These are phyloP conservation scores for Gonatopus flavifemur DNA, from an alignment of 1,140 invertebrate species.

Conservation along the genomic window DNA sequence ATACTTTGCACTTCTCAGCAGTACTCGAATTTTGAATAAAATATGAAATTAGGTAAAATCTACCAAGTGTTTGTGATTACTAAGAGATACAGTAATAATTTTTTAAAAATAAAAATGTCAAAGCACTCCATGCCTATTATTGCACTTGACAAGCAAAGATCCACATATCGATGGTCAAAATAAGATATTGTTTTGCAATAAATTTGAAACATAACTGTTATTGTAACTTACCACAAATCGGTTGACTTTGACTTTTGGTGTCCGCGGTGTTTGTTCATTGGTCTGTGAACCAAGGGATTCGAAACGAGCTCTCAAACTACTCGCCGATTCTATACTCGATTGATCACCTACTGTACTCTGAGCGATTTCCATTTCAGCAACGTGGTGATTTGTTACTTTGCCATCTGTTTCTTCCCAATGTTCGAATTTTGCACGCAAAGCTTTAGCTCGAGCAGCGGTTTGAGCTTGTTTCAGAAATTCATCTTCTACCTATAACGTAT, in stretches of 20 bases:
- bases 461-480: constrained; percentile 71
- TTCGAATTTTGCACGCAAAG: constrained; percentile 88
- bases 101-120: too few species aligned
- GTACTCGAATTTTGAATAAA: too few species aligned
- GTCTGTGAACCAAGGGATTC: constrained; percentile 72
- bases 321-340: constrained; percentile 74
- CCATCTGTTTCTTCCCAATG: constrained; percentile 80
- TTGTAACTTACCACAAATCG: constrained; percentile 78
- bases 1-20: too few species aligned
- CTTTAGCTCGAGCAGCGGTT: constrained; percentile 79
- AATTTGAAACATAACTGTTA: too few species aligned
- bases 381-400: constrained; percentile 44
- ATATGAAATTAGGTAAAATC: too few species aligned
- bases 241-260: constrained; percentile 72
- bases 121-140: too few species aligned
- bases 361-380: constrained; percentile 57
- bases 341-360: constrained; percentile 59
- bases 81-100: too few species aligned
- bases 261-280: constrained; percentile 55
- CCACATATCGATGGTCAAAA: too few species aligned
- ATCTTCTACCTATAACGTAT: constrained; percentile 58
- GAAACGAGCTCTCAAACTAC: constrained; percentile 78
- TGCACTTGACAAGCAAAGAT: too few species aligned
- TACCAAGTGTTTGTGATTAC: too few species aligned
- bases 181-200: too few species aligned